Evolutionary conservation across 2,797 vertebrate species (phyloP), one percentile per base, ranked within the genome.

Genomic region (Molossus molossus): DNA sequence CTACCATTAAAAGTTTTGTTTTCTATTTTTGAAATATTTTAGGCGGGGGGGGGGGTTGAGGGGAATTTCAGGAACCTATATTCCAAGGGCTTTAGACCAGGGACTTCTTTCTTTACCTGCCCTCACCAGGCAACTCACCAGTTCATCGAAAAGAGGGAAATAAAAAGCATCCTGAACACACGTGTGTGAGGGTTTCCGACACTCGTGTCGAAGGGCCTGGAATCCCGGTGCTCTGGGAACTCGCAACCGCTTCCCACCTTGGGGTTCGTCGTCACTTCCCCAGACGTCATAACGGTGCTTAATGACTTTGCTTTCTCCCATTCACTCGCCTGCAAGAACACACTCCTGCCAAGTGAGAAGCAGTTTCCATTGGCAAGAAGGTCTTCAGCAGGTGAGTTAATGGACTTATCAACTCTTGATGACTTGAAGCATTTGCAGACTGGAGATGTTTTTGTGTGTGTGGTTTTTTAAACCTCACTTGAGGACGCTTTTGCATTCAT

Each of bases 241-340:
- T 5, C 25, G 6, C 9, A 14, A 4, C 25, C 33, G 4, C 58
- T 50, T 50, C 33, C 72, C 57, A 4, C 33, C 1, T 0, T 2
- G 8, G 18, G 33, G 20, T 25, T 70, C 37, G 1, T 15, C 18
- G 14, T 0, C 17, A 20, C 27, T 11, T 29, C 80, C 18, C 18
- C 0, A 17, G 45, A 8, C 14, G 13, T 27, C n/a, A 2, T 27
- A 5, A 8, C 0, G 7, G 1, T 3, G 7, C 6, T 65, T 15
- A 40, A n/a, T 40, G 12, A 23, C 9, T 6, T 18, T 7, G 33
- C n/a, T 75, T 48, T n/a, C 72, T 50, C 53, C n/a, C 12, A 7
- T 33, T n/a, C 21, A 0, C 87, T 73, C 20, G 2, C 50, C 91
- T 58, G 0, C 21, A 3, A 5, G 62, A 3, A 9, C 14, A 2